Evolutionary conservation across 2,113 vertebrate species (phyloP).

Genomic region (Bambusicola thoracicus): DNA sequence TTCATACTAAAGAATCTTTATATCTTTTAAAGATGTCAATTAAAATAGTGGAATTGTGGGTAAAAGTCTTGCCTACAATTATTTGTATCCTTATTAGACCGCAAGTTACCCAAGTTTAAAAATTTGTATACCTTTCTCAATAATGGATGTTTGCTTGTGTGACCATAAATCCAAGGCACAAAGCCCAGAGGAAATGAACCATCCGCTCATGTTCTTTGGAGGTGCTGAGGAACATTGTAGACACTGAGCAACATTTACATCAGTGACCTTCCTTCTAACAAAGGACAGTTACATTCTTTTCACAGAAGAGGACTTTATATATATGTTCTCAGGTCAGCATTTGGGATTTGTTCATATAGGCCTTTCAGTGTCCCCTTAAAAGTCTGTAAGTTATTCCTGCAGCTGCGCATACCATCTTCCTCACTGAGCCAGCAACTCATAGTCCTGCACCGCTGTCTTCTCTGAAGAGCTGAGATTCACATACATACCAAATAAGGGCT

Average conservation of each 20-base stretch:
- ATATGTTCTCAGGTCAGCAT: neutral
- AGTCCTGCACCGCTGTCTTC: neutral
- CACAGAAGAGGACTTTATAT: neutral
- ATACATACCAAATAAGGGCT: neutral
- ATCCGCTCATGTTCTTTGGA: neutral
- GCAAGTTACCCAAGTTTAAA: neutral
- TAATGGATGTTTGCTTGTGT: neutral
- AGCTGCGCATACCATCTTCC: neutral
- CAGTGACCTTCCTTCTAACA: neutral
- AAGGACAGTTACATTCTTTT: neutral
- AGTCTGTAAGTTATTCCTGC: neutral
- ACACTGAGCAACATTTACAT: neutral
- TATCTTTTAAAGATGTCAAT: neutral
- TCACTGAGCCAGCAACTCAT: neutral
- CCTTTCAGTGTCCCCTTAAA: fast-evolving
- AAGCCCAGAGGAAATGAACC: neutral
- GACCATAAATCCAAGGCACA: neutral
- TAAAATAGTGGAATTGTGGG: neutral
- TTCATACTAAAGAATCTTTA: neutral
- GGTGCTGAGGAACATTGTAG: neutral
- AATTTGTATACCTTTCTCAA: neutral
- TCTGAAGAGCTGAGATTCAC: neutral
- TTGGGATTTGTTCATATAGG: neutral
- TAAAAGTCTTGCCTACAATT: neutral
- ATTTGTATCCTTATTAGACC: neutral